These are phyloP conservation scores for Pseudolaguvia tuberculata DNA, from an alignment of 2,113 vertebrate genomes.

Conservation along the genomic window DNA sequence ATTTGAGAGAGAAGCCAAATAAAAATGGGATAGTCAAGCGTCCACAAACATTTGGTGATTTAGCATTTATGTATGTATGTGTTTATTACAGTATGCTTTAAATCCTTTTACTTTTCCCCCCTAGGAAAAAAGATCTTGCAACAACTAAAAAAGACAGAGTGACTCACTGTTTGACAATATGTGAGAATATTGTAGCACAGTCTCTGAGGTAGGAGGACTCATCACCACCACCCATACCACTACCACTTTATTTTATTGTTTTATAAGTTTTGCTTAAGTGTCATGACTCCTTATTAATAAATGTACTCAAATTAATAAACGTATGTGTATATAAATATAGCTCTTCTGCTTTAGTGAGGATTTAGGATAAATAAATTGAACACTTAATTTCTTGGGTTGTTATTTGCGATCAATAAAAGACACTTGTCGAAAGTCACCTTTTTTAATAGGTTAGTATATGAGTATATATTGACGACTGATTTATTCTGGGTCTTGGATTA, in stretches of 20 bases:
- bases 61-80: no score
- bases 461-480: background rate
- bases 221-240: background rate
- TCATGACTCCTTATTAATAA: conserved; percentile 6
- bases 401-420: no score
- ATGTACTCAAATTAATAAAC: background rate
- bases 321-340: background rate
- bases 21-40: no score
- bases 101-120: conserved; percentile 35
- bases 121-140: conserved; percentile 93
- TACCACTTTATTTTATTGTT: conserved; percentile 6
- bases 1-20: no score
- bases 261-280: conserved; percentile 12
- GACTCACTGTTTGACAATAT: conserved; percentile 95
- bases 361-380: background rate
- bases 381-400: no score
- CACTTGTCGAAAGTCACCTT: no score
- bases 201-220: conserved; percentile 82
- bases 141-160: conserved; percentile 95
- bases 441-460: background rate
- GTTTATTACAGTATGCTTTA: background rate
- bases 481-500: conserved; percentile 5
- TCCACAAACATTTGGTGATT: no score
- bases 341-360: background rate
- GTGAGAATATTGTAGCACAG: conserved; percentile 95